Base-by-base conservation (phyloP, 1,140 invertebrate genomes). In the Hycleus phaleratus region DNA sequence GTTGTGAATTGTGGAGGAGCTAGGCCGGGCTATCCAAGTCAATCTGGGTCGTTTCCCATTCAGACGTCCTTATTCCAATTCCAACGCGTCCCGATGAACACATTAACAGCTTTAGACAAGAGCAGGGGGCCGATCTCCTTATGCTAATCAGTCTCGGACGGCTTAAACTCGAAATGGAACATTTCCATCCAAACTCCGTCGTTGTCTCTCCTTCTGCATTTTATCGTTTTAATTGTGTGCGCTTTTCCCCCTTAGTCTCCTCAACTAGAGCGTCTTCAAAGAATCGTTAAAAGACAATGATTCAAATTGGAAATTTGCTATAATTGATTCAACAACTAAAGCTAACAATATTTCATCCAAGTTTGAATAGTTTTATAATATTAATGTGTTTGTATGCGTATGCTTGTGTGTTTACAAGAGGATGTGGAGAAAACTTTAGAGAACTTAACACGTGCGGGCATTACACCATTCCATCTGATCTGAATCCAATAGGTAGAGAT, bases 101-200 rank as follows among this genome's bases (percentile, higher is more conserved):
- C 64, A 66, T 66, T 63, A 66, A 64, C 64, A 66, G 62, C 56
- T 63, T 59, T 56, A 59, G 61, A 63, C 58, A 63, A 58, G 57
- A 55, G 57, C 38, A 42, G 49, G 48, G 49, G 43, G 56, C 38
- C 64, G 61, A 64, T 66, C 62, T 63, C 59, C 59, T 63, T 63
- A 66, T 63, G 62, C 61, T 66, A 66, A 66, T 66, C 64, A 64
- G 56, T 46, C 49, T 53, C 52, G 59, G 44, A 26, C 59, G 53
- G 62, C 62, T 58, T 64, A 61, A 50, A 55, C 50, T 42, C 32
- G 32, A 32, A 32, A 32, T 32, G 32, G 32, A 32, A 32, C 32
- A 32, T 32, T 32, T 32, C 32, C 32, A 32, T 32, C 32, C 7
- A 32, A 32, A 32, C 32, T 32, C 32, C 3, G 4, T 7, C 4